Conservation (phyloP, 2,888 invertebrate species). For the Chrysina gloriosa region DNA sequence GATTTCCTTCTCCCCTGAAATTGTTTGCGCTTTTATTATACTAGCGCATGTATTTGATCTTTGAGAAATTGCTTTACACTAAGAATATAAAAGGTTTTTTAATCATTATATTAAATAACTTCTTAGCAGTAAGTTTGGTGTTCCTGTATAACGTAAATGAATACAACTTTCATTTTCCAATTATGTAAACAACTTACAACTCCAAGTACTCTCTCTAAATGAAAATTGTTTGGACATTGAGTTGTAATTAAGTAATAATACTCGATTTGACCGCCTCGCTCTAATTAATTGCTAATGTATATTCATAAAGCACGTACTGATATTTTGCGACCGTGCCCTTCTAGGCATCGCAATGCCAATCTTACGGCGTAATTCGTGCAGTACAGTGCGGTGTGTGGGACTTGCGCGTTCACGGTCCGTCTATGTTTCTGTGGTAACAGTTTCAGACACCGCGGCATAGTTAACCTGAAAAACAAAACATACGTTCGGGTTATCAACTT, state of each 20-base stretch:
- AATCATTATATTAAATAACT: no score
- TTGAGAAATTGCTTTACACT: no score
- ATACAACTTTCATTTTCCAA: constrained; percentile 1
- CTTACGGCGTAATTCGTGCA: constrained; percentile 33
- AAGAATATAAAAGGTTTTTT: no score
- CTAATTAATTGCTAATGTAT: constrained; percentile 20
- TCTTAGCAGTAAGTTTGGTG: not conserved
- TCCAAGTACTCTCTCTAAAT: not conserved
- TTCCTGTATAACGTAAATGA: constrained; percentile 5
- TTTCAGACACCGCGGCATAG: constrained; percentile 31
- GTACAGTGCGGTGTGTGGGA: constrained; percentile 19
- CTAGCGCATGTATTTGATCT: no score
- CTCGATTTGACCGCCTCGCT: not conserved
- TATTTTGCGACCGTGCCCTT: constrained; percentile 8
- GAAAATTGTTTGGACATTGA: not conserved
- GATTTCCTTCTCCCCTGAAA: no score
- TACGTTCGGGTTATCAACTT: constrained; percentile 30
- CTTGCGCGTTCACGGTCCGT: constrained; percentile 22
- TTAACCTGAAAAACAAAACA: constrained; percentile 38
- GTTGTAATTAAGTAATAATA: not conserved
- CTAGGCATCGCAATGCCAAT: constrained; percentile 17
- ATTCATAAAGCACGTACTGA: constrained; percentile 7
- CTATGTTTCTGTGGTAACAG: constrained; percentile 18
- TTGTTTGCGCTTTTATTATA: no score
- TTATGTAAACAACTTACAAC: not conserved